Evolutionary conservation across 2,888 invertebrate species (phyloP).

Genomic region (Hyalella azteca): DNA sequence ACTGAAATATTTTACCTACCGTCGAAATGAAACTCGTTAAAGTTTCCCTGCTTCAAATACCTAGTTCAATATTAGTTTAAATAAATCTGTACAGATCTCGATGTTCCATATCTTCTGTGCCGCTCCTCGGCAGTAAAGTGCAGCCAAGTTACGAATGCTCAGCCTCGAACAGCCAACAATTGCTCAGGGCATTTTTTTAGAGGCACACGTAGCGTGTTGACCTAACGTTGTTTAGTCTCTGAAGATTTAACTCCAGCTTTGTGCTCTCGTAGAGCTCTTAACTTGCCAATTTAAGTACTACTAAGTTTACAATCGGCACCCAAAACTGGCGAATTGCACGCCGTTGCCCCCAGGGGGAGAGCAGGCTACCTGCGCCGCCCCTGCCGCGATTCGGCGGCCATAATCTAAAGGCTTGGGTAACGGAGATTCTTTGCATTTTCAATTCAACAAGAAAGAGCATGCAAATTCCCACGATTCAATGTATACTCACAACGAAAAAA

Average conservation of each 20-base stretch:
- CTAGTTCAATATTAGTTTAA: too few species aligned
- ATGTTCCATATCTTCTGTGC: too few species aligned
- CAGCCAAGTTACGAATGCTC: not conserved
- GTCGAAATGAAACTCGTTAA: too few species aligned
- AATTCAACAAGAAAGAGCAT: too few species aligned
- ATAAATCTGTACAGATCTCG: too few species aligned
- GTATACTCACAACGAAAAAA: too few species aligned
- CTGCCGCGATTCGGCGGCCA: not conserved
- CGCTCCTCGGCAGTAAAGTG: not conserved
- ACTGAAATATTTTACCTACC: too few species aligned
- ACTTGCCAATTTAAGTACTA: constrained; percentile 20
- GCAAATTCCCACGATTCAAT: too few species aligned
- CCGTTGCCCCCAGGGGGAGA: not conserved
- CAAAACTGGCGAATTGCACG: constrained; percentile 9
- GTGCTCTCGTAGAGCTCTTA: constrained; percentile 1
- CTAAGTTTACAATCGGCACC: constrained; percentile 23
- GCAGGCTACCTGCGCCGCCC: not conserved
- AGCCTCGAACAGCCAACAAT: not conserved
- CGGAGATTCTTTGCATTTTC: too few species aligned
- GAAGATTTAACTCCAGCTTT: constrained; percentile 10
- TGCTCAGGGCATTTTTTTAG: not conserved
- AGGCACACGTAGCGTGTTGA: not conserved
- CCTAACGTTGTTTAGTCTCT: constrained; percentile 14
- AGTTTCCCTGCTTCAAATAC: too few species aligned
- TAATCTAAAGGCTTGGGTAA: too few species aligned